Base-by-base conservation (phyloP, 2,797 vertebrate genomes). In the Chelon labrosus region DNA sequence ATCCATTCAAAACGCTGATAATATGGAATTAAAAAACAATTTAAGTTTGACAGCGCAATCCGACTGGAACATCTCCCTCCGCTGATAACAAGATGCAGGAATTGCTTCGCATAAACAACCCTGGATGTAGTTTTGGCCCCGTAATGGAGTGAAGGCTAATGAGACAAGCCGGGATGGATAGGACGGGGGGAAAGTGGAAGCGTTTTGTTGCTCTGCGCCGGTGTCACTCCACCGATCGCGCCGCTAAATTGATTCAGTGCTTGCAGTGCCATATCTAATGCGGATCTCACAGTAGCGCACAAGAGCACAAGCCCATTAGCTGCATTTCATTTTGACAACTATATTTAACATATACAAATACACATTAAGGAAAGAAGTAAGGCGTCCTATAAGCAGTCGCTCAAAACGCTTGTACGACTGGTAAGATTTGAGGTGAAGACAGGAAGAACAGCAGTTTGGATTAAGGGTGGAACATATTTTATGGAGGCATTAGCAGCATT, bases 121-220 rank as follows among this genome's bases (percentile, higher is more conserved):
- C 80, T 79, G 65, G 75, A 76, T 82, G 87, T 77, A 58, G 72
- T 71, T 65, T 88, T 85, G 80, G 79, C 65, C 83, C 62, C 19
- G 69, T 85, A 86, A 87, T 85, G 80, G 73, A 89, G 88, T 79
- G 83, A 86, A 67, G 76, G 75, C 86, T 90, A 90, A 91, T 90
- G 85, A 89, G 73, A 92, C 85, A 78, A 84, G 65, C 65, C 19
- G 63, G 81, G 83, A 88, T 76, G 80, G 79, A 91, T 85, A 59
- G 75, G 57, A 78, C 44, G 59, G 47, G 55, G 58, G 46, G 56
- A 56, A 70, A 85, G 80, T 60, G 70, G 60, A 74, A 70, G 71
- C 13, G 16, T 73, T 85, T 62, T 68, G 54, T 85, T 69, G 63
- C 72, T 80, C 66, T 38, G 75, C 27, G 74, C 50, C 39, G 27